Evolutionary conservation across 2,888 invertebrate species (phyloP).

Genomic region (Melinaea menophilus): DNA sequence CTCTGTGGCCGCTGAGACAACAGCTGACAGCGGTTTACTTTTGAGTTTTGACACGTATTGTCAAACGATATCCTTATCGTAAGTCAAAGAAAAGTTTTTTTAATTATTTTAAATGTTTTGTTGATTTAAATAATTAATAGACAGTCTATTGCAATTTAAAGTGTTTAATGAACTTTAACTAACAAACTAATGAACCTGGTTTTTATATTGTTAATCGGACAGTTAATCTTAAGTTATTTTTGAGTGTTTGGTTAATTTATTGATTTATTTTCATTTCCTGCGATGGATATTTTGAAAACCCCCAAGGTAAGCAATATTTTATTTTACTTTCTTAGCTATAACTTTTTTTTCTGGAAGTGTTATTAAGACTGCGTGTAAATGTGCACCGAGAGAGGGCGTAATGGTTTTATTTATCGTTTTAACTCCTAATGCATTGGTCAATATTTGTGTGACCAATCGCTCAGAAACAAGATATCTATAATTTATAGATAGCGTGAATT

Average conservation of each 20-base stretch:
- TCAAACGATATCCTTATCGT: constrained; percentile 15
- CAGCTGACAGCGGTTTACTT: background rate
- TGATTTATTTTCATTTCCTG: constrained; percentile 50
- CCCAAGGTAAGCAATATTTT: constrained; percentile 58
- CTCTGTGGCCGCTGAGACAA: background rate
- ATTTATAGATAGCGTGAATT: too few species aligned
- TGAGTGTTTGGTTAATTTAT: constrained; percentile 36
- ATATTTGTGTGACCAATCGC: background rate
- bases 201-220: background rate
- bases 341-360: background rate
- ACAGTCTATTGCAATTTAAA: too few species aligned
- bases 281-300: constrained; percentile 69
- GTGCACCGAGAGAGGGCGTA: background rate
- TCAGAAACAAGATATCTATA: too few species aligned
- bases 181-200: too few species aligned
- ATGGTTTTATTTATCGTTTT: background rate
- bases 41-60: background rate
- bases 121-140: constrained; percentile 6
- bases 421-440: constrained; percentile 6
- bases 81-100: constrained; percentile 16
- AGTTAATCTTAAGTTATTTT: constrained; percentile 6
- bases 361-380: background rate
- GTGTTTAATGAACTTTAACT: too few species aligned
- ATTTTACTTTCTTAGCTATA: background rate
- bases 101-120: constrained; percentile 18